phyloP scores from a whole-genome alignment of 2,888 invertebrate species.

The Archaeoteleia sp. region DNA sequence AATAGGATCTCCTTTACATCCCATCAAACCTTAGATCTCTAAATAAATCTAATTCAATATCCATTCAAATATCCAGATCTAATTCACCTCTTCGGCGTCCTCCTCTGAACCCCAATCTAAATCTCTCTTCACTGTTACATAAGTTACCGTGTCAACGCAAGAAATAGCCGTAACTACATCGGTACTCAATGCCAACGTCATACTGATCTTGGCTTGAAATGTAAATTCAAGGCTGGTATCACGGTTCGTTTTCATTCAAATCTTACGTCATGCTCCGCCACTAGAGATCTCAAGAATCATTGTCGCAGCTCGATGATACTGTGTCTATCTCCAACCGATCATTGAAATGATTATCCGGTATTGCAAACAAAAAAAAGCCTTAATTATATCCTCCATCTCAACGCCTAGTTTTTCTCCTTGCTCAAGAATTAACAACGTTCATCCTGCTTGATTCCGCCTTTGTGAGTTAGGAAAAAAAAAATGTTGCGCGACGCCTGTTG shows the following conservation, averaged over 20 bases:
- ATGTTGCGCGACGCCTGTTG: constrained; percentile 26
- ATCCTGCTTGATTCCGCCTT: neutral
- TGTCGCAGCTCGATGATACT: constrained; percentile 4
- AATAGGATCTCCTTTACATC: too few relatives aligned
- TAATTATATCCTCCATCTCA: too few relatives aligned
- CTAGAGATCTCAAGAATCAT: constrained; percentile 20
- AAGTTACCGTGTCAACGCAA: constrained; percentile 6
- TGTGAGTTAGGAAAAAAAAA: constrained; percentile 8
- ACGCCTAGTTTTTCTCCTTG: neutral
- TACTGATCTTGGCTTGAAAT: constrained; percentile 67
- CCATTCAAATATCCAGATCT: too few relatives aligned
- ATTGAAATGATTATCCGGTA: too few relatives aligned
- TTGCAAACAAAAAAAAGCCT: too few relatives aligned
- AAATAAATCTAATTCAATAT: too few relatives aligned
- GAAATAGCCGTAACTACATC: constrained; percentile 48
- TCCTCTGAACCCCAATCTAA: too few relatives aligned
- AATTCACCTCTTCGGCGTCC: too few relatives aligned
- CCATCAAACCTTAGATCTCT: too few relatives aligned
- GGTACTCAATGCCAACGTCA: constrained; percentile 35
- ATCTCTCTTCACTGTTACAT: constrained; percentile 8
- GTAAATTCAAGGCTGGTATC: constrained; percentile 66
- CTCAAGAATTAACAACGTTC: neutral
- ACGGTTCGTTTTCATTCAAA: constrained; percentile 53
- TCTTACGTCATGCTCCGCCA: constrained; percentile 54
- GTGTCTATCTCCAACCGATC: too few relatives aligned